Evolutionary conservation across 1,140 invertebrate species (phyloP).

Genomic region (Bombus picipes): DNA sequence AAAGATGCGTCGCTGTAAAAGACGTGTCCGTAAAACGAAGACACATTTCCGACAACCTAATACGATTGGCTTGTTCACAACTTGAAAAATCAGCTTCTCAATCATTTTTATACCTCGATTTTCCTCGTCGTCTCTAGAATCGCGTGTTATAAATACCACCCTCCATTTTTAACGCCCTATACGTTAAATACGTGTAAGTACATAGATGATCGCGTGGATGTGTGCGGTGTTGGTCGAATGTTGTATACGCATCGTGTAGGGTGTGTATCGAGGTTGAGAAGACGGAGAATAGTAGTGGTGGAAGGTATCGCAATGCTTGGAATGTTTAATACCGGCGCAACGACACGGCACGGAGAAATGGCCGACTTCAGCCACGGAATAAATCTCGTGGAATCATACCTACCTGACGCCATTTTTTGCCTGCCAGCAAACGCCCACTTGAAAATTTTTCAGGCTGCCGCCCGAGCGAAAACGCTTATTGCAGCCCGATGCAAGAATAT

Average conservation of each 20-base stretch:
- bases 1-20: too few relatives aligned
- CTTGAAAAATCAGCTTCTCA: too few relatives aligned
- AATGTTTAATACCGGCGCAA: constrained; percentile 80
- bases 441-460: constrained; percentile 57
- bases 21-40: too few relatives aligned
- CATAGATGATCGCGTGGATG: constrained; percentile 4
- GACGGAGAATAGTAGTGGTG: neutral
- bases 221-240: constrained; percentile 30
- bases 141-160: too few relatives aligned
- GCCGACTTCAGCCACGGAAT: constrained; percentile 73
- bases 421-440: constrained; percentile 47
- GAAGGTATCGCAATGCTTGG: constrained; percentile 74
- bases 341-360: constrained; percentile 74
- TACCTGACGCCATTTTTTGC: constrained; percentile 61
- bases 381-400: constrained; percentile 72
- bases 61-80: too few relatives aligned
- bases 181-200: neutral
- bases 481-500: constrained; percentile 19
- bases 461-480: constrained; percentile 56
- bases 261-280: constrained; percentile 44
- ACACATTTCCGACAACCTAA: too few relatives aligned
- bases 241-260: constrained; percentile 28
- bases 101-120: too few relatives aligned
- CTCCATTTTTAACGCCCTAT: neutral
- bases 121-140: too few relatives aligned